Base-by-base conservation (phyloP, 2,113 vertebrate genomes). In the Oxyura jamaicensis region DNA sequence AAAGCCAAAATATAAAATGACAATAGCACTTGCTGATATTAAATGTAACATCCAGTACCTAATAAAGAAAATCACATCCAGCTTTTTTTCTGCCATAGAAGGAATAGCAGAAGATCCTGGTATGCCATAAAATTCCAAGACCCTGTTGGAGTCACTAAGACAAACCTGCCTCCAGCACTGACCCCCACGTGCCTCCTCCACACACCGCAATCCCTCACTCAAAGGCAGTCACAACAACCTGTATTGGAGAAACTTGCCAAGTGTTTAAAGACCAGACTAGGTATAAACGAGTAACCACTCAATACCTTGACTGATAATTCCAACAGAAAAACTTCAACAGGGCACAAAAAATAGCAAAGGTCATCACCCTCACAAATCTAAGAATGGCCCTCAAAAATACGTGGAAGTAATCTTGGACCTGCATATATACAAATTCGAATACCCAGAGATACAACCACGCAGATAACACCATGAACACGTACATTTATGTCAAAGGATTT, bases 391-490 rank as follows among this genome's bases (percentile, higher is more conserved):
- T 31, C 36, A 53, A 53, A 65, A 65, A 13, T 36, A n/a, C 22
- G 36, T 63, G 22, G 36, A 71, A 77, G 23, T 7, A 4, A 20
- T 21, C 20, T 48, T 48, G 46, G 46, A 48, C 65, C 81, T 15
- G 13, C 44, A 36, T 8, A 65, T 22, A 42, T 4, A 35, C 14
- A 39, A 26, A 23, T 10, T 58, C 55, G 33, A 33, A 58, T 4
- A 33, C 13, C n/a, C 11, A 55, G 18, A 67, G n/a, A 48, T 26
- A 48, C 10, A 71, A 12, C 6, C 25, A 58, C 33, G 65, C 6
- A 16, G 58, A 11, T 20, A 72, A n/a, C 6, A 18, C 6, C 20
- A 11, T 1, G 3, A 23, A 25, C 31, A 11, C 2, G 1, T 16
- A 41, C 16, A 10, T 42, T 53, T 23, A 58, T 3, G 7, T 15